Evolutionary conservation across 2,797 vertebrate species (phyloP), one percentile per base, ranked within the genome.

Genomic region (Moxostoma hubbsi): DNA sequence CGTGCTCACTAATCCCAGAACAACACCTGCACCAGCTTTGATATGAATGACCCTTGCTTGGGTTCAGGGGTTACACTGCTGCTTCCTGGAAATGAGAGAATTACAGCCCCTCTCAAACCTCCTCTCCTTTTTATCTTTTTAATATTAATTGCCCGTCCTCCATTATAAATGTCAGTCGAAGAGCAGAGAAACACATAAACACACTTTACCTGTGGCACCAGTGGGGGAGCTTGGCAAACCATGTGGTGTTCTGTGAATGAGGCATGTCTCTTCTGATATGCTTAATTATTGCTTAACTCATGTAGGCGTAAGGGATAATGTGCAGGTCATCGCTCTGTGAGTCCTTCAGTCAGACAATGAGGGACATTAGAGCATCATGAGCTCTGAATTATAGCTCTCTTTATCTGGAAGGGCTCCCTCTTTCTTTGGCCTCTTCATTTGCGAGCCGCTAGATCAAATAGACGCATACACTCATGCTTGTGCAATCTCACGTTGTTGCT

Each of bases 281-380:
- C 89, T 91, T 93, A 93, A 92, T 94, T 91, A 90, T 70, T 79
- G 74, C 77, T 89, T 87, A 78, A 84, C 71, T 81, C 87, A 57
- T 87, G 74, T 86, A 85, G 81, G 84, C 80, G 59, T 80, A 65
- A 78, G 77, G 83, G 86, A 79, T 86, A 79, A 9, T 88, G 78
- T 85, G 61, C 83, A 86, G 85, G 85, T 89, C 82, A 89, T 81
- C 87, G 82, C 88, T 90, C 84, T 89, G 62, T 15, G 4, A 89
- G 85, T 89, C 88, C 86, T 91, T 89, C 86, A 85, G 69, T 66
- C 80, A 88, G 87, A 90, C 88, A 89, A 80, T 84, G 86, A 83
- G 69, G 62, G 84, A 87, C 88, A 87, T 89, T 91, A 89, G 88
- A 86, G 73, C 87, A 82, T 84, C 88, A 77, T 85, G 81, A 80